These are phyloP conservation scores for Noctua comes DNA, from an alignment of 2,888 invertebrate genomes.

Conservation along the genomic window DNA sequence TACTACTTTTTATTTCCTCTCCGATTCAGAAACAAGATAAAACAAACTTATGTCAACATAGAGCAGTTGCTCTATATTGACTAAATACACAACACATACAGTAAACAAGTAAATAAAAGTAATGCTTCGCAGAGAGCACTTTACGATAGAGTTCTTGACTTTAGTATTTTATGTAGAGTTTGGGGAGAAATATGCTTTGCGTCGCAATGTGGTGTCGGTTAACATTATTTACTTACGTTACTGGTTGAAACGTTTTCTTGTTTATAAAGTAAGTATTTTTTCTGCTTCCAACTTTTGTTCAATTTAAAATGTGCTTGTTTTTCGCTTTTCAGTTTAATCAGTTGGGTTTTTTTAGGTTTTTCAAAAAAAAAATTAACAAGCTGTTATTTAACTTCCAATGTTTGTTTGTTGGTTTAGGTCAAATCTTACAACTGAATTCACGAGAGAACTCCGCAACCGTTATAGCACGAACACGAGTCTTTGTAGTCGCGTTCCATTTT, in stretches of 20 bases:
- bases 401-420: too few relatives aligned
- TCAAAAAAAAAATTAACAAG: too few relatives aligned
- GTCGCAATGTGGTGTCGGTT: slow-evolving; percentile 11
- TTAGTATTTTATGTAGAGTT: slow-evolving; percentile 29
- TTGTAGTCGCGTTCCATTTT: too few relatives aligned
- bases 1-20: slow-evolving; percentile 8
- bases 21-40: slow-evolving; percentile 14
- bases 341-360: too few relatives aligned
- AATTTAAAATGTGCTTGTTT: too few relatives aligned
- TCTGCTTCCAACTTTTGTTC: too few relatives aligned
- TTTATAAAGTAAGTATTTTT: too few relatives aligned
- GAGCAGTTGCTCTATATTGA: slow-evolving; percentile 10
- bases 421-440: too few relatives aligned
- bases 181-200: slow-evolving; percentile 39
- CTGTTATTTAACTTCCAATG: too few relatives aligned
- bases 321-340: too few relatives aligned
- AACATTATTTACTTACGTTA: slow-evolving; percentile 4
- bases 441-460: too few relatives aligned
- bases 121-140: slow-evolving; percentile 42
- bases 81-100: slow-evolving; percentile 43
- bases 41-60: slow-evolving; percentile 8
- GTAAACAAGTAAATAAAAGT: slow-evolving; percentile 61
- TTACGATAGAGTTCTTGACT: slow-evolving; percentile 41
- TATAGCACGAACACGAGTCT: too few relatives aligned
- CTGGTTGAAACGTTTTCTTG: neutral